phyloP scores from a whole-genome alignment of 1,140 invertebrate species.

The Aphidius gifuensis region DNA sequence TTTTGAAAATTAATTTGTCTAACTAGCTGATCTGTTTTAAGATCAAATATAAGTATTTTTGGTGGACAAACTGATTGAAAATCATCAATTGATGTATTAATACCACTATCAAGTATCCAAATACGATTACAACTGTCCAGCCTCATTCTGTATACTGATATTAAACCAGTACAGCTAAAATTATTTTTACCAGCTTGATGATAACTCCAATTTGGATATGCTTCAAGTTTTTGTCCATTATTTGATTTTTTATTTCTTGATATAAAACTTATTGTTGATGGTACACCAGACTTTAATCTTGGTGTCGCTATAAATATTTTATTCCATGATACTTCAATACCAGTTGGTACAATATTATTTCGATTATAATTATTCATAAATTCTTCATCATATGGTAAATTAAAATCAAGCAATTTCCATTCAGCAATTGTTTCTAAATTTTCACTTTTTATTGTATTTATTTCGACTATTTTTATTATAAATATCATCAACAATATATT shows the following conservation, averaged over 20 bases:
- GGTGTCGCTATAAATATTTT: constrained; percentile 72
- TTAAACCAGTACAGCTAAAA: constrained; percentile 69
- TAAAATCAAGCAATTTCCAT: constrained; percentile 70
- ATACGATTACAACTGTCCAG: constrained; percentile 73
- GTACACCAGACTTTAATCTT: constrained; percentile 67
- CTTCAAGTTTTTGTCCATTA: constrained; percentile 66
- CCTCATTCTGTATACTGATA: constrained; percentile 73
- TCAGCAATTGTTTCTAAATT: constrained; percentile 67
- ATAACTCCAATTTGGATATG: constrained; percentile 79
- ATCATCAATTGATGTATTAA: constrained; percentile 72
- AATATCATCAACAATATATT: constrained; percentile 12
- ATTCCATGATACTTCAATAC: constrained; percentile 67
- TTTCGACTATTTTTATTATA: constrained; percentile 5
- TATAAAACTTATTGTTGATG: constrained; percentile 68
- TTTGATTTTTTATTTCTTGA: constrained; percentile 59
- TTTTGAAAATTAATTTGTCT: constrained; percentile 56
- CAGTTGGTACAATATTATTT: constrained; percentile 71
- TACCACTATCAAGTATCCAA: constrained; percentile 72
- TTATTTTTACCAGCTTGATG: constrained; percentile 66
- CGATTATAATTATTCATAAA: constrained; percentile 62
- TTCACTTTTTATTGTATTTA: constrained; percentile 22
- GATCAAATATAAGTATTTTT: constrained; percentile 76
- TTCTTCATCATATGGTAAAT: constrained; percentile 61
- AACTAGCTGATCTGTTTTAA: constrained; percentile 66
- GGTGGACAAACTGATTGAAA: constrained; percentile 73